phyloP scores from a whole-genome alignment of 1,140 invertebrate species.

The Amphibalanus amphitrite region DNA sequence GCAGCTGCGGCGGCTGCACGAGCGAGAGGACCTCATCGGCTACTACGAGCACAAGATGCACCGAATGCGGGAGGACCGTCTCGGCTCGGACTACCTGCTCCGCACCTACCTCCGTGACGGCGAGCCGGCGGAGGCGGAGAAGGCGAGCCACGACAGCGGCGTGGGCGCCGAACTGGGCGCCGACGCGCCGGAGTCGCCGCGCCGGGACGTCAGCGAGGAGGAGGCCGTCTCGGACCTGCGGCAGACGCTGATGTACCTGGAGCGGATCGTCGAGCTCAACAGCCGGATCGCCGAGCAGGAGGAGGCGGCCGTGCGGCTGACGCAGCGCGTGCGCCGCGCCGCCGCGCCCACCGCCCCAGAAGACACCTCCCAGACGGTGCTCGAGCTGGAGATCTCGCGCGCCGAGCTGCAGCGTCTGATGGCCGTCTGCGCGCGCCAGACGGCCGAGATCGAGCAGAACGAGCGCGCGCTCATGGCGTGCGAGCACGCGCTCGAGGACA shows the following conservation, averaged over 20 bases:
- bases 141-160: not conserved
- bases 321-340: not conserved
- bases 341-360: not conserved
- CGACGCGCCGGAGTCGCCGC: not conserved
- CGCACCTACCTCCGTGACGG: constrained; percentile 50
- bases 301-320: not conserved
- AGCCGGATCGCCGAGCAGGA: not conserved
- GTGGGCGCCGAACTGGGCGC: not conserved
- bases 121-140: constrained; percentile 14
- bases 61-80: constrained; percentile 42
- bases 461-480: not conserved
- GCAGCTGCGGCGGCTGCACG: constrained; percentile 41
- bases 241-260: not conserved
- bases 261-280: not conserved
- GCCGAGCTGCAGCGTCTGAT: not conserved
- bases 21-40: constrained; percentile 58
- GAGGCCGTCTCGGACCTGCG: not conserved
- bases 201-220: not conserved
- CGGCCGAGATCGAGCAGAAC: constrained; percentile 1
- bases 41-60: constrained; percentile 57
- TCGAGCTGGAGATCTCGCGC: not conserved
- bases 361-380: not conserved
- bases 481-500: not conserved
- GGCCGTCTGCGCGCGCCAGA: not conserved
- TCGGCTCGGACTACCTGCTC: constrained; percentile 64